phyloP scores from a whole-genome alignment of 2,113 vertebrate species.

The Bujurquina vittata region DNA sequence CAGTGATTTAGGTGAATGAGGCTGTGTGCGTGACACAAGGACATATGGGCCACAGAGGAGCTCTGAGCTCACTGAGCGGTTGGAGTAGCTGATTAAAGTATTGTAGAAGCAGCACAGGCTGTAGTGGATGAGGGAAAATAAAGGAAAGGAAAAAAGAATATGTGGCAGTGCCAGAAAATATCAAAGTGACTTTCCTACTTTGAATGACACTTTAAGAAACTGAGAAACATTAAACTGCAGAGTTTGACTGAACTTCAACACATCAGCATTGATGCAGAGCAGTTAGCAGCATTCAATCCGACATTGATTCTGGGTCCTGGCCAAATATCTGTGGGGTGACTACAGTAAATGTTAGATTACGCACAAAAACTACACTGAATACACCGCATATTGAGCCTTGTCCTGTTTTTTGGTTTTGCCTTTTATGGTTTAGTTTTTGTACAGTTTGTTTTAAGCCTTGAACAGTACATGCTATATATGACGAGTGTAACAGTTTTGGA shows the following conservation, averaged over 20 bases:
- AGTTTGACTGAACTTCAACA: slow-evolving; percentile 1
- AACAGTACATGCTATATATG: background rate
- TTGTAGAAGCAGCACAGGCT: slow-evolving; percentile 8
- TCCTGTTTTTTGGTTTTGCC: background rate
- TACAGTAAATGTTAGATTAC: slow-evolving; percentile 27
- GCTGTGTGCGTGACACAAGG: slow-evolving; percentile 23
- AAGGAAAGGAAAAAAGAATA: background rate
- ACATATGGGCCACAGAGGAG: slow-evolving; percentile 54
- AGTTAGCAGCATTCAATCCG: slow-evolving; percentile 16
- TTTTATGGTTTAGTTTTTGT: background rate
- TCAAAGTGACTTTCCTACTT: slow-evolving; percentile 28
- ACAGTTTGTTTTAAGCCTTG: background rate
- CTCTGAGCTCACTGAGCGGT: slow-evolving; percentile 49
- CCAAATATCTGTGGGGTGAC: slow-evolving; percentile 3
- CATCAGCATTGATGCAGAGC: slow-evolving; percentile 6
- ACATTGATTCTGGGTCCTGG: slow-evolving; percentile 30
- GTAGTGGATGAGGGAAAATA: slow-evolving; percentile 15
- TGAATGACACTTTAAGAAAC: background rate
- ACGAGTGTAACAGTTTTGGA: background rate
- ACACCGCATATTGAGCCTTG: background rate
- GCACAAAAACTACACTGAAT: background rate
- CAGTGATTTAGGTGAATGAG: slow-evolving; percentile 20
- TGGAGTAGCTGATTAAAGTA: slow-evolving; percentile 60
- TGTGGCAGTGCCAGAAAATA: background rate
- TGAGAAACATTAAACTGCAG: slow-evolving; percentile 4